Base-by-base conservation (phyloP, 2,113 vertebrate genomes). In the Pomatorhinus ruficollis region DNA sequence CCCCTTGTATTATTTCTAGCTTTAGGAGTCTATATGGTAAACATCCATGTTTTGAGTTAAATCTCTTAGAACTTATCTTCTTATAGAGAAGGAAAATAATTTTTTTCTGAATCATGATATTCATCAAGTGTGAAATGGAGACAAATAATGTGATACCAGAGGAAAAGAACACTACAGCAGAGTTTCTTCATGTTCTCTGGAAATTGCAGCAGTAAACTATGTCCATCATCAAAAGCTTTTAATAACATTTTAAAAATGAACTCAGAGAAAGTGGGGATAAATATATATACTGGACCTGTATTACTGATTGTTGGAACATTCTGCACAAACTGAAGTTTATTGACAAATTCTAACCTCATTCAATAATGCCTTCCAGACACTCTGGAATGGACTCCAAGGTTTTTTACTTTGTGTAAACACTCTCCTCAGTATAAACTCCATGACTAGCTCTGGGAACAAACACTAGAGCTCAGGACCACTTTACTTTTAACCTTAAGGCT, bases 151-250 rank as follows among this genome's bases (percentile, higher is more conserved):
- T 30, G 65, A 42, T 12, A 70, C 3, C 12, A 60, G 45, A 65
- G 15, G 9, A 47, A 56, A 11, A 88, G 6, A 16, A 52, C 30
- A 42, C 2, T 68, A 23, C 15, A 25, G 49, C 0, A 14, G 0
- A 4, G 14, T 81, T 82, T 69, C 28, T 87, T 84, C 8, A 6
- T 31, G 10, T 42, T 89, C 11, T 69, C 37, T 52, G 33, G 27
- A 65, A 70, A 69, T n/a, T 85, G 20, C 20, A 70, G 27, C 7
- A 72, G 8, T 50, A 63, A 57, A 72, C 54, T 54, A 45, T 21
- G 5, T 50, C 7, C 44, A 8, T 15, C 5, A 47, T 52, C 15
- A 54, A 45, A 90, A 78, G 2, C 10, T 61, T 47, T 74, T 27
- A 61, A 66, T 44, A 72, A 39, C 11, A 31, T 17, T 1, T 14